Conservation (phyloP, 2,888 invertebrate species). For the Theretra japonica region DNA sequence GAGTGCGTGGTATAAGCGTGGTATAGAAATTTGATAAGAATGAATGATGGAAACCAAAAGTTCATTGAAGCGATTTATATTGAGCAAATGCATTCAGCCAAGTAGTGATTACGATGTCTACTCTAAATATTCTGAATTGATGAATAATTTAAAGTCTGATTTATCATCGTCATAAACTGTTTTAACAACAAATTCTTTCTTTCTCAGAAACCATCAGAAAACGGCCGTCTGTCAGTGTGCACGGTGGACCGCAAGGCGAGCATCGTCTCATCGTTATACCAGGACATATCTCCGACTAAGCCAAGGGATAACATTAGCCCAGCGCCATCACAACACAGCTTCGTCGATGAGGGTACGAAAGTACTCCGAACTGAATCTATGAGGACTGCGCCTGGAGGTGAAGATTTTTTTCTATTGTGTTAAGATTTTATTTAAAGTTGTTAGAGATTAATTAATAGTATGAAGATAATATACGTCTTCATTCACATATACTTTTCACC, state of each 20-base stretch:
- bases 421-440: background rate
- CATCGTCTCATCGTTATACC: conserved; percentile 76
- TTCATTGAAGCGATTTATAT: no score
- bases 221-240: conserved; percentile 77
- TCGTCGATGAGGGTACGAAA: conserved; percentile 61
- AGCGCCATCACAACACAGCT: conserved; percentile 75
- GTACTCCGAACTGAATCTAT: conserved; percentile 72
- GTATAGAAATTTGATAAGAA: no score
- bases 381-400: conserved; percentile 55
- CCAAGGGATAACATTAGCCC: conserved; percentile 71
- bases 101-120: no score
- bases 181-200: conserved; percentile 36
- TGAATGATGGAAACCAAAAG: no score
- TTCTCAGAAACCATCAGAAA: conserved; percentile 72
- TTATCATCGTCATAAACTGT: no score
- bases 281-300: conserved; percentile 75
- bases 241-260: conserved; percentile 78
- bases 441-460: no score
- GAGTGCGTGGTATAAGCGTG: no score
- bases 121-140: no score
- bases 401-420: background rate
- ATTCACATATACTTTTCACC: no score
- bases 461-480: no score
- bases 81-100: no score
- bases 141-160: no score